These are phyloP conservation scores for Diadumene lineata DNA, from an alignment of 92 coral and sea anemone genomes.

Conservation along the genomic window DNA sequence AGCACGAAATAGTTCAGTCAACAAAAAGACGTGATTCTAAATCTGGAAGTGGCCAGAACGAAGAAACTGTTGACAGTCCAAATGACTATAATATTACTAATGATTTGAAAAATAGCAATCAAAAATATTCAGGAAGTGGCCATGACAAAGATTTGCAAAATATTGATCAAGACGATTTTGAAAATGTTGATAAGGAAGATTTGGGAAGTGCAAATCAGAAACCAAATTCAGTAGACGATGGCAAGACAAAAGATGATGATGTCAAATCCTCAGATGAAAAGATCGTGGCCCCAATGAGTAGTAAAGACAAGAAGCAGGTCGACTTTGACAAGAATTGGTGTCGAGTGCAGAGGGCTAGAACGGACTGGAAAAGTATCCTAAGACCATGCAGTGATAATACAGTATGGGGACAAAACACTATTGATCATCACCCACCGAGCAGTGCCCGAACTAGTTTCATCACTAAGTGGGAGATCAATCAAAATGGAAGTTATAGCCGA, in stretches of 20 bases:
- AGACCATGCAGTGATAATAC: slow-evolving; percentile 69
- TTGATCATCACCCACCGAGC: slow-evolving; percentile 26
- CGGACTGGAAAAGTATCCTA: slow-evolving; percentile 72
- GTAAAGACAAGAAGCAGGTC: not conserved
- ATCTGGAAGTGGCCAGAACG: too few relatives aligned
- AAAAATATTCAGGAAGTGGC: not conserved
- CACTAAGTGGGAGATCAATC: slow-evolving; percentile 58
- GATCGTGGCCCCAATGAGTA: not conserved
- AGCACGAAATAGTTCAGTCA: too few relatives aligned
- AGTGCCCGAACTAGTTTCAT: slow-evolving; percentile 65
- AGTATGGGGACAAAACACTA: slow-evolving; percentile 42
- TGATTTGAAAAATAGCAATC: not conserved
- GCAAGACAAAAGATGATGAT: not conserved
- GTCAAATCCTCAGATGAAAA: not conserved
- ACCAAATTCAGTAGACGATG: not conserved
- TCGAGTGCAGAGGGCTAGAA: slow-evolving; percentile 69
- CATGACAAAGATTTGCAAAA: not conserved
- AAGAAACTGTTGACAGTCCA: too few relatives aligned
- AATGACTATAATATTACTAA: too few relatives aligned
- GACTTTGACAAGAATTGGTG: slow-evolving; percentile 70
- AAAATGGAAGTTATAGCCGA: slow-evolving; percentile 75
- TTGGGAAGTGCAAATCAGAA: not conserved
- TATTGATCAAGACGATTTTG: not conserved
- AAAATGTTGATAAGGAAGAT: not conserved
- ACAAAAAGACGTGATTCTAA: too few relatives aligned